Percentiles rank a stretch among this genome's conserved stretches.
Evolutionary conservation across 2,113 vertebrate species (phyloP).

Genomic region (Nibea albiflora): DNA sequence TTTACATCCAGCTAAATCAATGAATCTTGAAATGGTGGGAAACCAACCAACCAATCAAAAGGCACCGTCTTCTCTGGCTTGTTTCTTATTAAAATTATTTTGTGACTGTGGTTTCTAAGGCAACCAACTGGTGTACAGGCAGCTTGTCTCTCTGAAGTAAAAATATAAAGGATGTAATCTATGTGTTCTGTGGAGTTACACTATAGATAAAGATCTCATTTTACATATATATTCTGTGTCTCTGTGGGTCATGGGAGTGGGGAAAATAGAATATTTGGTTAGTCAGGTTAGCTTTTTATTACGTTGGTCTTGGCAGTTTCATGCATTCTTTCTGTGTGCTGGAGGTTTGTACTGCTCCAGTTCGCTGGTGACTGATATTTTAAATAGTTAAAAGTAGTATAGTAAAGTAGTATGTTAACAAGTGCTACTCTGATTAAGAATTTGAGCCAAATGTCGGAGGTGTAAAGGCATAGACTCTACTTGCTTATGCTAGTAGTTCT

Average conservation of each 20-base stretch:
- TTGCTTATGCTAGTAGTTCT: constrained; percentile 33
- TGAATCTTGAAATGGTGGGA: constrained; percentile 80
- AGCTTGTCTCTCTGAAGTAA: constrained; percentile 81
- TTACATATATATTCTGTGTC: constrained; percentile 76
- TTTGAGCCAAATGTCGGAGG: constrained; percentile 25
- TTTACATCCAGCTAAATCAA: constrained; percentile 82
- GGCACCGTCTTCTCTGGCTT: constrained; percentile 84
- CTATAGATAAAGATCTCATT: constrained; percentile 79
- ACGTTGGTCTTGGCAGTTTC: constrained; percentile 69
- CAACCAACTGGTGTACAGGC: constrained; percentile 85
- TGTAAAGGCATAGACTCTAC: constrained; percentile 20
- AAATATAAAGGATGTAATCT: constrained; percentile 85
- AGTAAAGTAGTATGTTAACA: constrained; percentile 10
- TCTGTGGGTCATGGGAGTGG: constrained; percentile 68
- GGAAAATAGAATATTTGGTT: constrained; percentile 82
- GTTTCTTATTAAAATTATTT: constrained; percentile 62
- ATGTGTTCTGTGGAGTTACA: constrained; percentile 71
- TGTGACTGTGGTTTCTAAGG: constrained; percentile 86
- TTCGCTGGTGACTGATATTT: constrained; percentile 62
- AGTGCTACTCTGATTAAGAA: constrained; percentile 25
- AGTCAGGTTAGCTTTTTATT: constrained; percentile 74
- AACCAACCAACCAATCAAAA: constrained; percentile 82
- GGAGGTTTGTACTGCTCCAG: constrained; percentile 54
- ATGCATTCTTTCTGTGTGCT: constrained; percentile 76
- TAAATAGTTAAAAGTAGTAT: constrained; percentile 62